These are phyloP conservation scores for Caenorhabditis remanei DNA, from an alignment of 1,140 invertebrate species.

Conservation along the genomic window DNA sequence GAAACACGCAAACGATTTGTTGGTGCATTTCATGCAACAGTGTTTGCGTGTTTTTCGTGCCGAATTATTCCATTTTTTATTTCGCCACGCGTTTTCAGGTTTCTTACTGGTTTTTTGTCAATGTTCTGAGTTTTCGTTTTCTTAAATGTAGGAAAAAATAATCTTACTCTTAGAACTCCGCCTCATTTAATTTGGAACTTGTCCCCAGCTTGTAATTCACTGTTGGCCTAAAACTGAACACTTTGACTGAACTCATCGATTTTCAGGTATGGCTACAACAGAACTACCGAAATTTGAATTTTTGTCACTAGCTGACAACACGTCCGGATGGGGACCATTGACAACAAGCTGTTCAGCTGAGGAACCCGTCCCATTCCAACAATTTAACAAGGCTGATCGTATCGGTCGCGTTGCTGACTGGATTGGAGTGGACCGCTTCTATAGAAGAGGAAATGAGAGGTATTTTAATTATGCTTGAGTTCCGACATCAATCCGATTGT, in stretches of 20 bases:
- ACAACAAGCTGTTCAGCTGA: constrained; percentile 64
- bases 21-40: background rate
- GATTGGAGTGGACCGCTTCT: constrained; percentile 77
- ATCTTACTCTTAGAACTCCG: background rate
- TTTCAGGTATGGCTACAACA: constrained; percentile 40
- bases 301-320: constrained; percentile 66
- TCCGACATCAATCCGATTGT: background rate
- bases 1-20: background rate
- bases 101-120: background rate
- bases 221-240: background rate
- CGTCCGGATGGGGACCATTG: constrained; percentile 71
- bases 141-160: background rate
- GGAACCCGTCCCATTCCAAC: constrained; percentile 75
- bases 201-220: no score
- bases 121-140: background rate
- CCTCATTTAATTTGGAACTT: no score
- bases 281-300: constrained; percentile 70
- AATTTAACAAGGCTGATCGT: constrained; percentile 77
- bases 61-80: background rate
- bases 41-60: background rate
- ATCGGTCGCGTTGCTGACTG: constrained; percentile 77
- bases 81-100: background rate
- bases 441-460: constrained; percentile 69
- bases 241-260: no score
- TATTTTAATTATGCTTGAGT: constrained; percentile 33